Evolutionary conservation across 2,113 vertebrate species (phyloP).

Genomic region (Ctenodactylus gundi): DNA sequence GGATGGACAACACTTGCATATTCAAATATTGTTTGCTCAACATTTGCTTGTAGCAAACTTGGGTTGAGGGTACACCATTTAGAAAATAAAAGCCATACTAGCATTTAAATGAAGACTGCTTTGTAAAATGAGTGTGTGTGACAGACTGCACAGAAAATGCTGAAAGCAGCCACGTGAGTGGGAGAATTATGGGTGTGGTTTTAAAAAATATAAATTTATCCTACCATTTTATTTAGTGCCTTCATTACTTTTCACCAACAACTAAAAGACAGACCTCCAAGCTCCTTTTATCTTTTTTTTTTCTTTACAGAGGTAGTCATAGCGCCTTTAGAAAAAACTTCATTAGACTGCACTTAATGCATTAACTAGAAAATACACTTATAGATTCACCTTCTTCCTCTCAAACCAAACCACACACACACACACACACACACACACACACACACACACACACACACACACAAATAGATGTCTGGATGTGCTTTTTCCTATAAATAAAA

Average conservation of each 20-base stretch:
- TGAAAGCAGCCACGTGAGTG: neutral
- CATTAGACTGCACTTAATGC: conserved; percentile 63
- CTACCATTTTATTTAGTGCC: conserved; percentile 54
- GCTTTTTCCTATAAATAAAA: conserved; percentile 77
- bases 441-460: too few relatives aligned
- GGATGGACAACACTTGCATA: too few relatives aligned
- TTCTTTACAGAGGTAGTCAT: conserved; percentile 52
- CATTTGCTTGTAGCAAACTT: conserved; percentile 2
- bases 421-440: too few relatives aligned
- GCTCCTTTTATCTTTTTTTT: conserved; percentile 57
- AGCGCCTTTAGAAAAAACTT: conserved; percentile 52
- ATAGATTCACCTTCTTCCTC: conserved; percentile 28
- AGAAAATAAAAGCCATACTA: neutral
- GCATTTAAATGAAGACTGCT: neutral
- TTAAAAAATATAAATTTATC: neutral
- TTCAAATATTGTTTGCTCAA: too few relatives aligned
- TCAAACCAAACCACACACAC: conserved; percentile 54
- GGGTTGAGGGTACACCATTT: neutral
- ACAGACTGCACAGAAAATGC: neutral
- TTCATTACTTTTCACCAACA: conserved; percentile 46
- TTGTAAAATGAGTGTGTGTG: neutral
- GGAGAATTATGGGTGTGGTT: neutral
- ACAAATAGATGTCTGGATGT: conserved; percentile 53
- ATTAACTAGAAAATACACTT: conserved; percentile 66
- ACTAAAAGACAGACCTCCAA: conserved; percentile 55